A percentile compares a stretch with the other conserved stretches of the same genome.
Conservation (phyloP, 2,888 invertebrate species). For the Cyclophora punctaria region DNA sequence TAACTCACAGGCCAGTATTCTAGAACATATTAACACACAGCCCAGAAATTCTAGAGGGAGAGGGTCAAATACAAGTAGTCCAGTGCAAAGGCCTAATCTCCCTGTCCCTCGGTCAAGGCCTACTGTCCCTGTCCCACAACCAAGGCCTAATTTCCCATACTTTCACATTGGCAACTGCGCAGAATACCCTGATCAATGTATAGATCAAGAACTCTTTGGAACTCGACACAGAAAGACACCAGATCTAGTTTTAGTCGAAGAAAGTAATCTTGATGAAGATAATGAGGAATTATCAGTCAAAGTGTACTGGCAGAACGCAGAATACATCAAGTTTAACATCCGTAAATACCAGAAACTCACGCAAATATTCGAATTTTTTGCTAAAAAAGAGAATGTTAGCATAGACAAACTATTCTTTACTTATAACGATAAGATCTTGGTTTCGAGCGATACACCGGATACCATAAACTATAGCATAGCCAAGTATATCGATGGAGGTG, state of each 20-base stretch:
- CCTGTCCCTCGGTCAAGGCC: too few relatives aligned
- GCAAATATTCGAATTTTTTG: slow-evolving; percentile 53
- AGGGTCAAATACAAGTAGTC: too few relatives aligned
- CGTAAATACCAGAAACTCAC: slow-evolving; percentile 53
- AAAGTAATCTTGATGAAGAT: slow-evolving; percentile 27
- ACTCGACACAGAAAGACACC: slow-evolving; percentile 3
- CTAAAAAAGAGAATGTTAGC: slow-evolving; percentile 40
- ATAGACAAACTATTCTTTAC: slow-evolving; percentile 50
- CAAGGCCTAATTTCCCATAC: slow-evolving; percentile 20
- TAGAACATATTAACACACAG: too few relatives aligned
- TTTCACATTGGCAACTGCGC: slow-evolving; percentile 52
- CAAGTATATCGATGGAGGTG: slow-evolving; percentile 65
- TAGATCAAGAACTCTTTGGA: slow-evolving; percentile 39
- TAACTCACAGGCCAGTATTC: too few relatives aligned
- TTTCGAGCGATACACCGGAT: slow-evolving; percentile 55
- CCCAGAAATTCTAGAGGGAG: too few relatives aligned
- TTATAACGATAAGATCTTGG: slow-evolving; percentile 51
- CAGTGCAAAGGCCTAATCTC: too few relatives aligned
- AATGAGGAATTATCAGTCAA: slow-evolving; percentile 63
- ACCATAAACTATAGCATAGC: slow-evolving; percentile 53
- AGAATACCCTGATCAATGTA: slow-evolving; percentile 48
- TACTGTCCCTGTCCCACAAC: background rate
- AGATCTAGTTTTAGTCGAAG: slow-evolving; percentile 26
- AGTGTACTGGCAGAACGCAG: slow-evolving; percentile 59
- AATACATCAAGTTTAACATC: slow-evolving; percentile 53